These are phyloP conservation scores for Apteryx mantelli DNA, from an alignment of 2,113 vertebrate genomes.

Conservation along the genomic window DNA sequence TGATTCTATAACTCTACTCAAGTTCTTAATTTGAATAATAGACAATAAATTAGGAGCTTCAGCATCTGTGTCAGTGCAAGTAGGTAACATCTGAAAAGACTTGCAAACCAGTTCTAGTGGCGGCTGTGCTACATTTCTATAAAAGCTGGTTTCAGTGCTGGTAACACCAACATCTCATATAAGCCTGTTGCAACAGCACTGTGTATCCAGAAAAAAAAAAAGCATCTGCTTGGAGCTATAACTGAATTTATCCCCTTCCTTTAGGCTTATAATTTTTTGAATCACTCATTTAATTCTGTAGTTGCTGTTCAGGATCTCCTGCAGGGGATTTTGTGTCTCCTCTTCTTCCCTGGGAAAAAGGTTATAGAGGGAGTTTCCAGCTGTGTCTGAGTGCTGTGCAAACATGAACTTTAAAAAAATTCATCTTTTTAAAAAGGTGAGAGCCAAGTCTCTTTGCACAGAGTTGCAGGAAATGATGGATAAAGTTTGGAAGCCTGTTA, in stretches of 20 bases:
- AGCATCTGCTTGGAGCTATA: neutral
- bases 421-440: neutral
- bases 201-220: neutral
- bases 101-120: neutral
- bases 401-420: neutral
- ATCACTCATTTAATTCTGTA: neutral
- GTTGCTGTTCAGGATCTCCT: neutral
- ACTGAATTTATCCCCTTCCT: neutral
- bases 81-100: neutral
- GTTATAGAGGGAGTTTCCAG: neutral
- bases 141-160: neutral
- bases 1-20: neutral
- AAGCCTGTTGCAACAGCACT: neutral
- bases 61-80: neutral
- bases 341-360: neutral
- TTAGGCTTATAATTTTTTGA: neutral
- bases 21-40: neutral
- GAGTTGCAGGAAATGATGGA: neutral
- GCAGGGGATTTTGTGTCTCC: neutral
- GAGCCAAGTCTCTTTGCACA: neutral
- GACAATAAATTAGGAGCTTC: neutral
- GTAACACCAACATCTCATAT: neutral
- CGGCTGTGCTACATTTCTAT: neutral
- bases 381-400: neutral
- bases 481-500: slow-evolving; percentile 22